These are phyloP conservation scores for Tamandua tetradactyla DNA, from an alignment of 2,797 vertebrate species.

Conservation along the genomic window DNA sequence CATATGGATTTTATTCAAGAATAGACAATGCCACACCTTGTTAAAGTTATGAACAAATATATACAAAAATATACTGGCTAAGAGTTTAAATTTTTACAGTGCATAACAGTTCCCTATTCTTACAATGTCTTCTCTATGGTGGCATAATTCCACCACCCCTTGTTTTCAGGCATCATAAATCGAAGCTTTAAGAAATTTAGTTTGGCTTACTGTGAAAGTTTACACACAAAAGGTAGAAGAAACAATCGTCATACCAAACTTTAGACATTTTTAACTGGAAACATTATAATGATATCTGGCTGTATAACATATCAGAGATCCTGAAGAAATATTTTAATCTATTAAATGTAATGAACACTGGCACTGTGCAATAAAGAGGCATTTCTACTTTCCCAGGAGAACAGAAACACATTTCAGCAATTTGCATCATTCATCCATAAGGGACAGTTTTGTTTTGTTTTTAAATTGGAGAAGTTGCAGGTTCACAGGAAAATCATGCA, in stretches of 20 bases:
- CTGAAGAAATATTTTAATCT: not conserved
- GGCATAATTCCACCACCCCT: not conserved
- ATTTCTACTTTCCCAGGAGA: not conserved
- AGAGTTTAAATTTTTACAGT: not conserved
- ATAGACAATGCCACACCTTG: not conserved
- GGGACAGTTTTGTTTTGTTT: not conserved
- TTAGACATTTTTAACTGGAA: not conserved
- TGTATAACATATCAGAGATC: not conserved
- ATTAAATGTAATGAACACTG: not conserved
- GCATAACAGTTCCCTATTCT: not conserved
- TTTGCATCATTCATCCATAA: not conserved
- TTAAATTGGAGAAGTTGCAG: too few relatives aligned
- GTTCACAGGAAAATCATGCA: too few relatives aligned
- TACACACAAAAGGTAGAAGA: not conserved
- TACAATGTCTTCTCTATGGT: not conserved
- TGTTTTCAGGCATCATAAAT: not conserved
- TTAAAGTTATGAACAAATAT: slow-evolving; percentile 1
- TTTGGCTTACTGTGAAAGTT: not conserved
- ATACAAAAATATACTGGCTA: not conserved
- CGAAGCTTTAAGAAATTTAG: not conserved
- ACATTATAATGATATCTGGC: not conserved
- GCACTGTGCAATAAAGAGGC: not conserved
- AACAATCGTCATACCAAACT: not conserved
- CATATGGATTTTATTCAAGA: not conserved
- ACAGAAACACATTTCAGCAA: not conserved